A percentile compares a stretch with the other conserved stretches of the same genome.
These are phyloP conservation scores for Mesitornis unicolor DNA, from an alignment of 2,113 vertebrate genomes.

Conservation along the genomic window DNA sequence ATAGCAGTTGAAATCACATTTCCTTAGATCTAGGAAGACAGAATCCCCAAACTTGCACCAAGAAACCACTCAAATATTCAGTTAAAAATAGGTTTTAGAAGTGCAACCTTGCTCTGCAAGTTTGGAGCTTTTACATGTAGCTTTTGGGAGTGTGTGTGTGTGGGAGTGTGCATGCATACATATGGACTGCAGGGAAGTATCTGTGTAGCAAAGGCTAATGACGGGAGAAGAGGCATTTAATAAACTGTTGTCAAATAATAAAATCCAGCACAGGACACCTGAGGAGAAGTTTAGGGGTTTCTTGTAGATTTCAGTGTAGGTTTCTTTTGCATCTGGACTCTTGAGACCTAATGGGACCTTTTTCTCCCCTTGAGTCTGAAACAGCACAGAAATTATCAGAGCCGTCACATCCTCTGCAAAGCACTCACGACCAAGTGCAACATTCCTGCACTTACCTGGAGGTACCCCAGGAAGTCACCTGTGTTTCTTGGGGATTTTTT, in stretches of 20 bases:
- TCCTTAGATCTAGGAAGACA: not conserved
- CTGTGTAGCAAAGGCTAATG: not conserved
- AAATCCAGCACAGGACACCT: not conserved
- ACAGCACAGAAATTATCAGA: not conserved
- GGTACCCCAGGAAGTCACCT: not conserved
- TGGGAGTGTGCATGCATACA: not conserved
- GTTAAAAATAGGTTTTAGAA: not conserved
- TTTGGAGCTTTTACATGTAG: not conserved
- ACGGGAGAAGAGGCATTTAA: not conserved
- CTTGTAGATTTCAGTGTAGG: too few relatives aligned
- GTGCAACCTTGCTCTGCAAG: not conserved
- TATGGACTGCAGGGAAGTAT: not conserved
- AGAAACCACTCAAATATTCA: not conserved
- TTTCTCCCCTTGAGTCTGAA: not conserved
- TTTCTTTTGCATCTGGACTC: not conserved
- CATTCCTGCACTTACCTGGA: not conserved
- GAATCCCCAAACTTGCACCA: not conserved
- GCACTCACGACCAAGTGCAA: not conserved
- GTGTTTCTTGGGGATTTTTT: not conserved
- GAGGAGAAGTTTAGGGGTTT: not conserved
- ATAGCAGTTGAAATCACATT: not conserved
- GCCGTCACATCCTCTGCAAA: not conserved
- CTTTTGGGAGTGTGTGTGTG: not conserved
- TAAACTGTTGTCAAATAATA: not conserved
- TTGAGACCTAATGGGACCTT: not conserved